phyloP scores from a whole-genome alignment of 35 echinoderm and acorn worm species.

The Hemicentrotus pulcherrimus region DNA sequence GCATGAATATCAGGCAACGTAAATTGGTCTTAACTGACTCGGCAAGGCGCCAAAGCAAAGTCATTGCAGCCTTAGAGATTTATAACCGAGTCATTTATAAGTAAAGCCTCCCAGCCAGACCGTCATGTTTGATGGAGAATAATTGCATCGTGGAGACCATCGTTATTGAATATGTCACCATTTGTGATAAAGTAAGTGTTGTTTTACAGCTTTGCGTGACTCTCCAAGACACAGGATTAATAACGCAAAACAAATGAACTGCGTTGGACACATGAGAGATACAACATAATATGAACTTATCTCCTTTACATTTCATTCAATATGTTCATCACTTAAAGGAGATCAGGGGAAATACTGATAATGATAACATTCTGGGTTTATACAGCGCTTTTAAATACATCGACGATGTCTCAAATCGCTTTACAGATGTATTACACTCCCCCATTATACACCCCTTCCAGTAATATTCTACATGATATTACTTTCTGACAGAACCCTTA shows the following conservation, averaged over 20 bases:
- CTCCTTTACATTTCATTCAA: not conserved
- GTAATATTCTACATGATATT: too few species aligned
- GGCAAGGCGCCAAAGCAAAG: not conserved
- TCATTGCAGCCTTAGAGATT: not conserved
- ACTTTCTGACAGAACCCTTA: too few species aligned
- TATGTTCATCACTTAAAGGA: not conserved
- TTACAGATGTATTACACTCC: too few species aligned
- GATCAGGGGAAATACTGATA: not conserved
- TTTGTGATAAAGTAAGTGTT: not conserved
- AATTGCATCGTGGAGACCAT: not conserved
- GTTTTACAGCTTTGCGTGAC: not conserved
- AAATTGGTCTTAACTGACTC: not conserved
- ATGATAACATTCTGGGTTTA: not conserved
- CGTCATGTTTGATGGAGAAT: not conserved
- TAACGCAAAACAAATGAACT: not conserved
- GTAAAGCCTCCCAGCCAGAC: not conserved
- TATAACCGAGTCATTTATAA: not conserved
- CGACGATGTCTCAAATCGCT: not conserved
- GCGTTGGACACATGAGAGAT: not conserved
- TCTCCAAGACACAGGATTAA: not conserved
- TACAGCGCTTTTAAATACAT: too few species aligned
- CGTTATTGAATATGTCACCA: not conserved
- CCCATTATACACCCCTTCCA: too few species aligned
- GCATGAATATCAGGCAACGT: not conserved
- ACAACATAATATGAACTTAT: not conserved